These are phyloP conservation scores for Cephalophus harveyi DNA, from an alignment of 2,113 vertebrate genomes.

Conservation along the genomic window DNA sequence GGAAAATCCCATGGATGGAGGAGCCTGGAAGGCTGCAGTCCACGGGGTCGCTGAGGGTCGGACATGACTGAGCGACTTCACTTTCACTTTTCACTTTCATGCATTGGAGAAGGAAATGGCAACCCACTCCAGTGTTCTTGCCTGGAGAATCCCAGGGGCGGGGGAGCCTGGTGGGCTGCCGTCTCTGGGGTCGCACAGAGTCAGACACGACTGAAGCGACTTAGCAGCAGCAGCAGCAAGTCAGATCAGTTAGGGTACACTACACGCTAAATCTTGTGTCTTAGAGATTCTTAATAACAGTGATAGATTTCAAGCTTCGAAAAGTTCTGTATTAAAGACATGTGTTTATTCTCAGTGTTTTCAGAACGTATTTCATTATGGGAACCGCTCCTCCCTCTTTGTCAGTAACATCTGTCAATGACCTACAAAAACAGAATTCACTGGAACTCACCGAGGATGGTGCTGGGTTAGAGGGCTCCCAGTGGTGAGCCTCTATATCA, in stretches of 20 bases:
- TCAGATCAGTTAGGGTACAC: not conserved
- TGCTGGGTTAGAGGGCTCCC: not conserved
- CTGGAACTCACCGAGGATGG: not conserved
- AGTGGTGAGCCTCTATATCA: not conserved
- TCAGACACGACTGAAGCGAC: too few relatives aligned
- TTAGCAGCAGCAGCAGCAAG: too few relatives aligned
- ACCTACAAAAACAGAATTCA: not conserved
- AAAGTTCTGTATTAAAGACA: not conserved
- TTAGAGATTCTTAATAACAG: not conserved
- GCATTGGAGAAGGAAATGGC: too few relatives aligned
- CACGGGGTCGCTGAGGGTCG: too few relatives aligned
- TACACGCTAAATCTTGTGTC: not conserved
- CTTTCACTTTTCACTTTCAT: too few relatives aligned
- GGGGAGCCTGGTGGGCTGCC: too few relatives aligned
- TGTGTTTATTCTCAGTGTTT: not conserved
- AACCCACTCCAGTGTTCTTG: too few relatives aligned
- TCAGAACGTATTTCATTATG: not conserved
- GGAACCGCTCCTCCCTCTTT: not conserved
- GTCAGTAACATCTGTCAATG: not conserved
- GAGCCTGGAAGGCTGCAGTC: too few relatives aligned
- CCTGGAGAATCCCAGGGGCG: too few relatives aligned
- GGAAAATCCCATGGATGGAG: too few relatives aligned
- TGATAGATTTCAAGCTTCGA: not conserved
- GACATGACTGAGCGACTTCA: too few relatives aligned
- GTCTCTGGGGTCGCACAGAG: too few relatives aligned